Conservation (phyloP, 2,888 invertebrate genomes). For the Lysandra coridon region DNA sequence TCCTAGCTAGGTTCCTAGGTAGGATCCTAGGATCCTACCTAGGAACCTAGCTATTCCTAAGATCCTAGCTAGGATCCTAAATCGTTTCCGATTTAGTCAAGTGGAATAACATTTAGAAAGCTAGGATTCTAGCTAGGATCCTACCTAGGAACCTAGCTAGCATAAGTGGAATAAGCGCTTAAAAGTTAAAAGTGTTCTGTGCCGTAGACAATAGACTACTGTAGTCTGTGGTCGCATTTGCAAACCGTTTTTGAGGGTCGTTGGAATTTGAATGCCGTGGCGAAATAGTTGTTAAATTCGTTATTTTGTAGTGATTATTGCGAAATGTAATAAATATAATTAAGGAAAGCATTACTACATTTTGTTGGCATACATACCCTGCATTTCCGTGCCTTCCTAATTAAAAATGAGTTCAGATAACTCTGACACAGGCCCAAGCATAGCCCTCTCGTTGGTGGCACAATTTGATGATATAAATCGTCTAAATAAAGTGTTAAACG, state of each 20-base stretch:
- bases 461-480: slow-evolving; percentile 87
- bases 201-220: too few species aligned
- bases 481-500: slow-evolving; percentile 82
- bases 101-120: too few species aligned
- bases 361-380: slow-evolving; percentile 3
- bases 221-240: background rate
- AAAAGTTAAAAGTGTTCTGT: too few species aligned
- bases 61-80: too few species aligned
- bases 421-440: slow-evolving; percentile 62
- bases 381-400: background rate
- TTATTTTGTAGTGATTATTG: background rate
- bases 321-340: slow-evolving; percentile 43
- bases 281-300: background rate
- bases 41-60: too few species aligned
- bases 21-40: too few species aligned
- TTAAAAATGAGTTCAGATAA: slow-evolving; percentile 65
- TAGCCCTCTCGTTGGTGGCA: slow-evolving; percentile 82
- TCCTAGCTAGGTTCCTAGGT: too few species aligned
- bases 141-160: too few species aligned
- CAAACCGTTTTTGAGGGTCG: slow-evolving; percentile 35
- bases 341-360: background rate
- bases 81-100: too few species aligned
- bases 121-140: too few species aligned
- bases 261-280: slow-evolving; percentile 44
- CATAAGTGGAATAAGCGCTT: too few species aligned